Conservation (phyloP, 2,888 invertebrate species). For the Parnassius apollo region DNA sequence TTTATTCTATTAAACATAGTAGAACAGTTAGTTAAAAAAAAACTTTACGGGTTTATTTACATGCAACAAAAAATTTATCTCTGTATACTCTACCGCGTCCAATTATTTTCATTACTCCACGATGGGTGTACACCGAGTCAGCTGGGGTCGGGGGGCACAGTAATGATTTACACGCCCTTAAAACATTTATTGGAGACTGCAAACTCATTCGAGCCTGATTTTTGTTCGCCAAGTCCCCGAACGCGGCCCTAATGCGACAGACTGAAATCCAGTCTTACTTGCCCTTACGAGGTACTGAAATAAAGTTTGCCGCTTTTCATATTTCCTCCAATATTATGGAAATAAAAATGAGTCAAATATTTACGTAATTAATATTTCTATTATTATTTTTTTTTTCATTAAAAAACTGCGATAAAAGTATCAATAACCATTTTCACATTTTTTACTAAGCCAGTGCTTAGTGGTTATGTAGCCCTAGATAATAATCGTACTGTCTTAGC, state of each 20-base stretch:
- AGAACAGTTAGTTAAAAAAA: background rate
- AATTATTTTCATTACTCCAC: slow-evolving; percentile 22
- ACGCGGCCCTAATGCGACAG: slow-evolving; percentile 15
- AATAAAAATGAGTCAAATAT: too few species aligned
- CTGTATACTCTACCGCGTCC: slow-evolving; percentile 31
- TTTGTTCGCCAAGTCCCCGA: slow-evolving; percentile 33
- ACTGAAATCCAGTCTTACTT: slow-evolving; percentile 5
- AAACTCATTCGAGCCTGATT: slow-evolving; percentile 41
- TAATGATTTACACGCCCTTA: slow-evolving; percentile 70
- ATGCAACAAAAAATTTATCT: slow-evolving; percentile 8
- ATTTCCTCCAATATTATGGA: too few species aligned
- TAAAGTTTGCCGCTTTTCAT: too few species aligned
- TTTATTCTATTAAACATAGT: background rate
- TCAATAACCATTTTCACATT: too few species aligned
- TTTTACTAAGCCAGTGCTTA: too few species aligned
- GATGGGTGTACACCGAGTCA: slow-evolving; percentile 23
- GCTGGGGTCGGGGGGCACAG: slow-evolving; percentile 43
- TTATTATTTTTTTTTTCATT: too few species aligned
- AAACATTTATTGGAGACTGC: slow-evolving; percentile 63
- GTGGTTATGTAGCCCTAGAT: too few species aligned
- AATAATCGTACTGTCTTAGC: too few species aligned
- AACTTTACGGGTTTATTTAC: slow-evolving; percentile 2
- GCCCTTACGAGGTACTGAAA: background rate
- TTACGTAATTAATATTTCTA: too few species aligned
- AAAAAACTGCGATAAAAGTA: too few species aligned